Conservation (phyloP, 2,888 invertebrate genomes). For the Epistrophella euchroma region DNA sequence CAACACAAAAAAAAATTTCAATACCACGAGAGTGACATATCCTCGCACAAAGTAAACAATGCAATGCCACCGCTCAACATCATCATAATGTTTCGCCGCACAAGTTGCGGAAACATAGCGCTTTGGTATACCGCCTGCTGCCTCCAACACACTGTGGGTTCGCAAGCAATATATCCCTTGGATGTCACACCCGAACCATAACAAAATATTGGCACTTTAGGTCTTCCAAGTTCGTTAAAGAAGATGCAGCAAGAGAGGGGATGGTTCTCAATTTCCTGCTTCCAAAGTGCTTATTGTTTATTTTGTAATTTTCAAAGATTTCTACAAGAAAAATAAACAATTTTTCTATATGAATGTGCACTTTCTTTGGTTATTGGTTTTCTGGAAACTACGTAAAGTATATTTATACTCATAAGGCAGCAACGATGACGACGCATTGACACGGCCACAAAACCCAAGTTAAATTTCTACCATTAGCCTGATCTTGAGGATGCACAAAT, state of each 20-base stretch:
- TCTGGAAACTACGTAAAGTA: not conserved
- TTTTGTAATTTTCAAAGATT: constrained; percentile 58
- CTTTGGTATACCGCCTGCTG: constrained; percentile 39
- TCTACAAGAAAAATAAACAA: constrained; percentile 56
- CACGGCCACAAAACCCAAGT: constrained; percentile 22
- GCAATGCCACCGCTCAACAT: constrained; percentile 16
- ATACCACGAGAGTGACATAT: constrained; percentile 9
- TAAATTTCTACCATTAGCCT: constrained; percentile 65
- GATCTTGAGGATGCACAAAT: constrained; percentile 64
- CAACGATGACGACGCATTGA: constrained; percentile 19
- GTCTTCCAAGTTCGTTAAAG: constrained; percentile 10
- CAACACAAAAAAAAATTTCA: not conserved
- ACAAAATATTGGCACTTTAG: constrained; percentile 19
- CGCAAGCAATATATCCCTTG: constrained; percentile 15
- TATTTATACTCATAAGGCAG: not conserved
- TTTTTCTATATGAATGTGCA: not conserved
- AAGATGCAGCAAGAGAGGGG: not conserved
- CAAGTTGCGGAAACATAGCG: constrained; percentile 43
- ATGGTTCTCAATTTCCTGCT: constrained; percentile 7
- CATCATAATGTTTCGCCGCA: not conserved
- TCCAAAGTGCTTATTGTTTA: constrained; percentile 60
- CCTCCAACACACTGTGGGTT: not conserved
- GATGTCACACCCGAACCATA: constrained; percentile 30
- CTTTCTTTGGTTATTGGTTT: constrained; percentile 21
- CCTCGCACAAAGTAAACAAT: constrained; percentile 23